phyloP scores from a whole-genome alignment of 2,888 invertebrate species.

The Spatulosminthurus flaviceps region DNA sequence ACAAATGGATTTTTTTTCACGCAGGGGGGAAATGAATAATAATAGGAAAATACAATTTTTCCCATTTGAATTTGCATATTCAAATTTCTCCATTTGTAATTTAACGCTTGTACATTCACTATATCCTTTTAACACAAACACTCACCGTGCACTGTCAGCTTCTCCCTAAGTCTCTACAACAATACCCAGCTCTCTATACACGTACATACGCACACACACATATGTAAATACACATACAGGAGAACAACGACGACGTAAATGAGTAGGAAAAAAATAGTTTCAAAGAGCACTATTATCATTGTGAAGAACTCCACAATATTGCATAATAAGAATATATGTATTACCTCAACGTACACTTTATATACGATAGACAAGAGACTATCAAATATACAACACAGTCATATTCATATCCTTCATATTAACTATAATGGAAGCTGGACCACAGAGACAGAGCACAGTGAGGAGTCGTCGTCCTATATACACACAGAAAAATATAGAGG shows the following conservation, averaged over 20 bases:
- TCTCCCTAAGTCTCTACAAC: too few relatives aligned
- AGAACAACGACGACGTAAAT: neutral
- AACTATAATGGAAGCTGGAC: neutral
- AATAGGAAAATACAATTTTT: constrained; percentile 26
- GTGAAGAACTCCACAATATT: neutral
- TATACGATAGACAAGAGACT: neutral
- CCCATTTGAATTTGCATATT: constrained; percentile 29
- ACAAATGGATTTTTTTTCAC: constrained; percentile 9
- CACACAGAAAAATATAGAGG: too few relatives aligned
- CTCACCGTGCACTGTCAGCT: neutral
- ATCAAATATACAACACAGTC: neutral
- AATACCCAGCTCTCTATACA: too few relatives aligned
- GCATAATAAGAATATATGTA: neutral
- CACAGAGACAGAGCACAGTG: constrained; percentile 31
- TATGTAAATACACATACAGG: too few relatives aligned
- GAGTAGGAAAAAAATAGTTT: constrained; percentile 8
- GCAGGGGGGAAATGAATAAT: constrained; percentile 26
- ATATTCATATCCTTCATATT: too few relatives aligned
- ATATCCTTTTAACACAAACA: constrained; percentile 7
- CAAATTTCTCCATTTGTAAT: constrained; percentile 29
- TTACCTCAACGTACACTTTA: too few relatives aligned
- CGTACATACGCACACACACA: too few relatives aligned
- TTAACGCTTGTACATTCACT: constrained; percentile 26
- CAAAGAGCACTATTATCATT: constrained; percentile 18
- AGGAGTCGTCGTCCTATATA: too few relatives aligned